Percentiles rank a stretch among this genome's conserved stretches.
Evolutionary conservation across 2,113 vertebrate species (phyloP).

Genomic region (Genyomyrus donnyi): DNA sequence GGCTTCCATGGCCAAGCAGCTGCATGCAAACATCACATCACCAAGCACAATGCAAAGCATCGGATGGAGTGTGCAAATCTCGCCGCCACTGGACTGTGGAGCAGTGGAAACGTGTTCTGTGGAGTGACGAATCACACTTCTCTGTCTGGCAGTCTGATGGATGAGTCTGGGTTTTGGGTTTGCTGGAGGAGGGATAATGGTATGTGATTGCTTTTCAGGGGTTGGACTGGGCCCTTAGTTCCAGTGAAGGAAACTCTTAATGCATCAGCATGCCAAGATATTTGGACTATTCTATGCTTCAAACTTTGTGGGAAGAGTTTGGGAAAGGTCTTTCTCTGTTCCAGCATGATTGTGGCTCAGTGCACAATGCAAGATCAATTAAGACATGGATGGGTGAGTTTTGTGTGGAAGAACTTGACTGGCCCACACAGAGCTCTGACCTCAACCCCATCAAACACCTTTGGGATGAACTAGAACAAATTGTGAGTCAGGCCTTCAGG

Average conservation of each 20-base stretch:
- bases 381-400: background rate
- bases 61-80: background rate
- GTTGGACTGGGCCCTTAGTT: background rate
- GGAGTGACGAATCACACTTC: background rate
- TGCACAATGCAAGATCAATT: background rate
- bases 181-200: background rate
- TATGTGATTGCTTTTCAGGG: background rate
- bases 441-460: background rate
- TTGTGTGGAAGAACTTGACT: background rate
- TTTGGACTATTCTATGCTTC: background rate
- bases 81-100: background rate
- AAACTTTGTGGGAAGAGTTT: background rate
- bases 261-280: background rate
- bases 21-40: background rate
- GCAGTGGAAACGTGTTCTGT: background rate
- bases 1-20: background rate
- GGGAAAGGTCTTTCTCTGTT: background rate
- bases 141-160: background rate
- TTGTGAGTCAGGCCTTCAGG: background rate
- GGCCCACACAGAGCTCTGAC: background rate
- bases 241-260: background rate
- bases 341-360: background rate
- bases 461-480: background rate
- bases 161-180: background rate
- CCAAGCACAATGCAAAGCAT: background rate